Evolutionary conservation across 2,797 vertebrate genomes (phyloP).

Genomic region (Tapirus indicus): DNA sequence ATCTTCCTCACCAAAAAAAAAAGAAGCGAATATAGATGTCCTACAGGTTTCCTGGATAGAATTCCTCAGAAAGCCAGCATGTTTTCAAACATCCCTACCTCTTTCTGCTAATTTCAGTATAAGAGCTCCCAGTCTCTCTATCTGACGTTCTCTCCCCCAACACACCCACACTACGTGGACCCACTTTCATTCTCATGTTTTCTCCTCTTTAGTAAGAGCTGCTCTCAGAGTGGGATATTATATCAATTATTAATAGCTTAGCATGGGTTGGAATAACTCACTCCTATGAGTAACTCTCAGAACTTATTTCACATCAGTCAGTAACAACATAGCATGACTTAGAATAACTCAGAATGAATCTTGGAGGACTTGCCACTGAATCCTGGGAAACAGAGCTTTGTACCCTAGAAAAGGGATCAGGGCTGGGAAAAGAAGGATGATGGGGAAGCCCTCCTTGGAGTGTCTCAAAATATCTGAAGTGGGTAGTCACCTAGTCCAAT

Average conservation of each 20-base stretch:
- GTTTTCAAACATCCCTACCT: not conserved
- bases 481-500: not conserved
- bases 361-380: not conserved
- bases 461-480: not conserved
- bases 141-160: not conserved
- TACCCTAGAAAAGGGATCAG: not conserved
- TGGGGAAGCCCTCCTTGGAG: not conserved
- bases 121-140: not conserved
- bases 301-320: not conserved
- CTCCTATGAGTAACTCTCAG: not conserved
- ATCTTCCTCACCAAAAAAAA: too few relatives aligned
- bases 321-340: not conserved
- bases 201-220: constrained; percentile 20
- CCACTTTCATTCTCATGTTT: not conserved
- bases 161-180: not conserved
- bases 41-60: not conserved
- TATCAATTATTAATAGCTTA: not conserved
- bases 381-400: not conserved
- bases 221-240: not conserved
- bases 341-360: not conserved
- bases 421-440: not conserved
- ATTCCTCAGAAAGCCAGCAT: not conserved
- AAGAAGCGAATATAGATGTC: not conserved
- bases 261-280: not conserved
- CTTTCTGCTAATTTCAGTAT: not conserved